Conservation (phyloP, 2,113 vertebrate genomes). For the Vulpes vulpes region DNA sequence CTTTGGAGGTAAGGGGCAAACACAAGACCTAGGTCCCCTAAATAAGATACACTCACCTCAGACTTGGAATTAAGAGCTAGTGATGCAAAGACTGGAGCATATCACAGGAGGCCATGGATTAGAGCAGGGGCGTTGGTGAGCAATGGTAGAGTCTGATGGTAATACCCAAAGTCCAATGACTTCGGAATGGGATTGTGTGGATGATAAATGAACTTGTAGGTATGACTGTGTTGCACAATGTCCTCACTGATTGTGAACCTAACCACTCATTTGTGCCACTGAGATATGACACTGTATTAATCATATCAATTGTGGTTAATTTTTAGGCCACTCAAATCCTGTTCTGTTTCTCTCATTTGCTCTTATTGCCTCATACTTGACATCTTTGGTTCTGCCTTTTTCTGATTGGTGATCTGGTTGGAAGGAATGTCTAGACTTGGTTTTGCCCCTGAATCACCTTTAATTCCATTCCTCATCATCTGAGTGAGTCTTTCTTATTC, state of each 20-base stretch:
- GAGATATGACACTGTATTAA: background rate
- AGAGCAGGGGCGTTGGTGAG: background rate
- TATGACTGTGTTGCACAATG: background rate
- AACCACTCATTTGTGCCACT: background rate
- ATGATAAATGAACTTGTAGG: background rate
- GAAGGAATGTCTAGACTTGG: slow-evolving; percentile 66
- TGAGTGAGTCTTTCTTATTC: slow-evolving; percentile 41
- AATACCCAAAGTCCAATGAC: background rate
- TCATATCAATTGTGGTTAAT: background rate
- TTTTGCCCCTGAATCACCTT: slow-evolving; percentile 49
- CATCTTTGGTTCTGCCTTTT: slow-evolving; percentile 21
- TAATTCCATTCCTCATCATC: slow-evolving; percentile 55
- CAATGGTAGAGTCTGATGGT: background rate
- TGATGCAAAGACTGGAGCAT: background rate
- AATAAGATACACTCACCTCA: background rate
- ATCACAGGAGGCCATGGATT: background rate
- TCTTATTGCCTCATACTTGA: background rate
- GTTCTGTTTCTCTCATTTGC: slow-evolving; percentile 47
- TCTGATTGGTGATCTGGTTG: slow-evolving; percentile 34
- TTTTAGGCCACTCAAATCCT: background rate
- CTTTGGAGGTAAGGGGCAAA: no score
- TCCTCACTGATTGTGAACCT: background rate
- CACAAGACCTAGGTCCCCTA: background rate
- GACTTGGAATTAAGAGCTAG: background rate
- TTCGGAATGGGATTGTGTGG: background rate